Evolutionary conservation across 2,113 vertebrate genomes (phyloP), one percentile per base, ranked within the genome.

Genomic region (Hyperopisus bebe): DNA sequence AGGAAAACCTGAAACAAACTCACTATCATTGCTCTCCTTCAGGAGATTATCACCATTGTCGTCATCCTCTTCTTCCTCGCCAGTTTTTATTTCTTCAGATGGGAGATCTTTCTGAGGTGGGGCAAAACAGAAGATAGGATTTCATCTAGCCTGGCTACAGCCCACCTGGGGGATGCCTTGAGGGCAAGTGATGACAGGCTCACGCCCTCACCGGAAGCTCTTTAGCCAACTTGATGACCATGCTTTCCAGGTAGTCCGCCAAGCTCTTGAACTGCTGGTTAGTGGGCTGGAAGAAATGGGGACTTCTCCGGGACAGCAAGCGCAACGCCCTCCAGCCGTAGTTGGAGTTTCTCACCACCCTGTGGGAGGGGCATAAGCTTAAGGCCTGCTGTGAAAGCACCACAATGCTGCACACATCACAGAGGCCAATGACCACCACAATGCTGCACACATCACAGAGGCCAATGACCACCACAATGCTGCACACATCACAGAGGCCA

Each of bases 71-170:
- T 99, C 98, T 92, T 99, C 98, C 92, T 99, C 98, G 47, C 98
- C 98, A 6, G 98, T 99, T 95, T 99, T 99, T 95, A 99, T 99
- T 96, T 99, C 98, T 95, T 99, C 98, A 90, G 98, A 99, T 6
- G 98, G 98, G 93, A 99, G 96, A 94, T 99, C 96, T 90, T 96
- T 96, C 96, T 96, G 91, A 21, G 42, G 70, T 46, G 13, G 74
- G 42, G 47, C 35, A 44, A 4, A 4, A 42, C 9, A 80, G 17
- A 80, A 46, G 3, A 86, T 42, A 0, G 31, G 86, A 4, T 8
- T 42, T 47, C 15, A 11, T 42, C 31, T 10, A 48, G 31, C 74
- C 35, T 17, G 74, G 74, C 17, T 80, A 4, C 35, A 39, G 13
- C 31, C 31, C 74, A 42, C 35, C 5, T 5, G 0, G 35, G 74